Evolutionary conservation across 2,888 invertebrate species (phyloP).

Genomic region (Allygus modestus): DNA sequence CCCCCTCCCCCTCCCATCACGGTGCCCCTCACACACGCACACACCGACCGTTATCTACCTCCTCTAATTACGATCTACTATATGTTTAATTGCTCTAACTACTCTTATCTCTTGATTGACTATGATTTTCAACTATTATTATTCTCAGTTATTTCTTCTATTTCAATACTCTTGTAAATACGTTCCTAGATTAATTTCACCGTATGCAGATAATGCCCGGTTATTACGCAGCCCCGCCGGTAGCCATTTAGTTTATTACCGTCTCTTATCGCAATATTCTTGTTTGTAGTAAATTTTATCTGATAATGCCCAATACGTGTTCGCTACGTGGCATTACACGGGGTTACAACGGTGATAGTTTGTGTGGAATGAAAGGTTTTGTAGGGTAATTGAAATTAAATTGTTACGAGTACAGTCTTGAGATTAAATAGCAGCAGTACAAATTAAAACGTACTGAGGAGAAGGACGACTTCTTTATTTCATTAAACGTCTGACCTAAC

Average conservation of each 20-base stretch:
- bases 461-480: too few relatives aligned
- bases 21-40: background rate
- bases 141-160: slow-evolving; percentile 27
- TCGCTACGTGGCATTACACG: background rate
- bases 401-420: too few relatives aligned
- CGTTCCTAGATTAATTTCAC: slow-evolving; percentile 28
- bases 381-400: background rate
- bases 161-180: slow-evolving; percentile 34
- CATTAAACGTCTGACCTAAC: too few relatives aligned
- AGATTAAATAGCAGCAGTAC: too few relatives aligned
- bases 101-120: slow-evolving; percentile 48
- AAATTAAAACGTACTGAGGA: too few relatives aligned
- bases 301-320: slow-evolving; percentile 11
- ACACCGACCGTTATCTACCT: slow-evolving; percentile 6
- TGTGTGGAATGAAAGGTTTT: background rate
- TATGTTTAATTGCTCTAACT: slow-evolving; percentile 54
- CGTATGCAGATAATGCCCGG: slow-evolving; percentile 12
- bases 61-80: slow-evolving; percentile 53
- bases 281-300: slow-evolving; percentile 31
- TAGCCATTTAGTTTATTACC: slow-evolving; percentile 22
- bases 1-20: background rate
- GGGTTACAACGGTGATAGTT: background rate
- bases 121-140: slow-evolving; percentile 35
- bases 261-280: slow-evolving; percentile 22
- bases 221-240: slow-evolving; percentile 6